phyloP scores from a whole-genome alignment of 2,113 vertebrate species.

The Heterotis niloticus region DNA sequence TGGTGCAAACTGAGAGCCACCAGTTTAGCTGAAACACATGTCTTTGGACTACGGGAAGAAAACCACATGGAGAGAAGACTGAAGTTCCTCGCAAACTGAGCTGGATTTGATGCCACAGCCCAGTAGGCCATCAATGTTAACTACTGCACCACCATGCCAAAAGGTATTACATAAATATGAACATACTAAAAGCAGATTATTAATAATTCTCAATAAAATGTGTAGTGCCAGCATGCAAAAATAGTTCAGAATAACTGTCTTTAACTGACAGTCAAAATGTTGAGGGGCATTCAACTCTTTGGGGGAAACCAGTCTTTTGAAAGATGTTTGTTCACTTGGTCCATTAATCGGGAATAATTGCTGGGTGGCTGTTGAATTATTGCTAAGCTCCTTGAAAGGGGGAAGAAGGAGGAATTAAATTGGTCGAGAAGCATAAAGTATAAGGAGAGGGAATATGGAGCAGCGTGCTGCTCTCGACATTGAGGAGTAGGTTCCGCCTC shows the following conservation, averaged over 20 bases:
- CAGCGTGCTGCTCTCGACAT: background rate
- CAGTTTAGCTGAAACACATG: background rate
- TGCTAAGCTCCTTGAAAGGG: background rate
- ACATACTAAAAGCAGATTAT: too few species aligned
- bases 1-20: too few species aligned
- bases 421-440: background rate
- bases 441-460: background rate
- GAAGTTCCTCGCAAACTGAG: background rate
- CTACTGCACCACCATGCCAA: too few species aligned
- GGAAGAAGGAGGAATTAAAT: background rate
- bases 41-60: background rate
- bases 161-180: too few species aligned
- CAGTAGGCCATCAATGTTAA: background rate
- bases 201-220: too few species aligned
- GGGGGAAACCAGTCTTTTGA: background rate
- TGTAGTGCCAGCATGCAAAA: too few species aligned
- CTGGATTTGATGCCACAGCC: background rate
- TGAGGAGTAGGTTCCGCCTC: background rate
- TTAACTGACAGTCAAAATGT: too few species aligned
- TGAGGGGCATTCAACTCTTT: background rate
- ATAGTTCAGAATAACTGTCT: too few species aligned
- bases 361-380: background rate
- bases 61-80: background rate
- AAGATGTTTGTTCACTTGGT: constrained; percentile 2
- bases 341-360: constrained; percentile 5